Conservation (phyloP, 2,797 vertebrate genomes). For the Brachyrhaphis roseni region DNA sequence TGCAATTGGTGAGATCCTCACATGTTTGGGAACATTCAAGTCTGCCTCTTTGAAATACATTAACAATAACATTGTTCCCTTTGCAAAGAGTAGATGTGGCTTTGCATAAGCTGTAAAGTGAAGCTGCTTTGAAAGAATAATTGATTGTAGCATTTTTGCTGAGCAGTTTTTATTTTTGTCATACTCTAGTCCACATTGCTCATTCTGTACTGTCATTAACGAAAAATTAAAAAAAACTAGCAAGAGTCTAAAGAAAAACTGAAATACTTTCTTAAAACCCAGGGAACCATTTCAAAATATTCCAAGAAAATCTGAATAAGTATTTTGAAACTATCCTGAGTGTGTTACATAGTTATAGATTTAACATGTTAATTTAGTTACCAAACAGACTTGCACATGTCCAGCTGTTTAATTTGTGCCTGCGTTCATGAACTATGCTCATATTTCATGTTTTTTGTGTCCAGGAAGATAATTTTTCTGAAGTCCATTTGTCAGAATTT, state of each 20-base stretch:
- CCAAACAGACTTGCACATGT: background rate
- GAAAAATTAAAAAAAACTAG: background rate
- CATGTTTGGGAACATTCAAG: background rate
- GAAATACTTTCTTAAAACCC: background rate
- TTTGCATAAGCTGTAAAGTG: background rate
- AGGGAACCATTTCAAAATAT: background rate
- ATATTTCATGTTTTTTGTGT: constrained; percentile 30
- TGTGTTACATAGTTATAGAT: background rate
- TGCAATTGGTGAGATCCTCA: background rate
- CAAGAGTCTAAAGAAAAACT: background rate
- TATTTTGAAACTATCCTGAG: background rate
- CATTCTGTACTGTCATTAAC: too few relatives aligned
- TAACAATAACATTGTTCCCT: background rate
- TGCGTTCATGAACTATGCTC: constrained; percentile 4
- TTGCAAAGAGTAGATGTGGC: background rate
- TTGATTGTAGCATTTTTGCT: background rate
- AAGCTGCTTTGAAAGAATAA: background rate
- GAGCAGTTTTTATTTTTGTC: background rate
- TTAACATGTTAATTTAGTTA: background rate
- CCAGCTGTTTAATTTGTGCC: background rate
- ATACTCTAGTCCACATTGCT: background rate
- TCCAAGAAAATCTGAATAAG: background rate
- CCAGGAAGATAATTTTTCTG: constrained; percentile 20
- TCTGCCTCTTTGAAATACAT: background rate
- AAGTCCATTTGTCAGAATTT: constrained; percentile 29